Evolutionary conservation across 1,140 invertebrate species (phyloP).

Genomic region (Elymnias hypermnestra): DNA sequence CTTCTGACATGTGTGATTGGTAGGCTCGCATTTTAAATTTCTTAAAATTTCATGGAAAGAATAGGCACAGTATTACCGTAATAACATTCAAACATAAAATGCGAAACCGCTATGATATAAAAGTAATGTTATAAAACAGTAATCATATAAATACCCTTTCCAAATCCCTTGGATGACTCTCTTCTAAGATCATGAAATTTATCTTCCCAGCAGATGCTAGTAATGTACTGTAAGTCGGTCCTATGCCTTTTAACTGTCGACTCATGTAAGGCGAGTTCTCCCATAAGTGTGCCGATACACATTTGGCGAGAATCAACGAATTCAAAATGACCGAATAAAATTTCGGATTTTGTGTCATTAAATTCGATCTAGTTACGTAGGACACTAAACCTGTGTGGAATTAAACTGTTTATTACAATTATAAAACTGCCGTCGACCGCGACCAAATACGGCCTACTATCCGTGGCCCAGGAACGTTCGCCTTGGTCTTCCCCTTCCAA

Average conservation of each 20-base stretch:
- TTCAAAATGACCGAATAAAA: conserved; percentile 76
- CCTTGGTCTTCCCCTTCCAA: too few species aligned
- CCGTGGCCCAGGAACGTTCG: too few species aligned
- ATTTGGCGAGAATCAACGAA: conserved; percentile 80
- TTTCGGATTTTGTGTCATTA: conserved; percentile 43
- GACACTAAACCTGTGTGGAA: conserved; percentile 60
- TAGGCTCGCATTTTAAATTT: too few species aligned
- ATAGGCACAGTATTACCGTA: too few species aligned
- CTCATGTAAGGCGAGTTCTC: conserved; percentile 84
- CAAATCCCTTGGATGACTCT: conserved; percentile 83
- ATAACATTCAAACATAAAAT: too few species aligned
- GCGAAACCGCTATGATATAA: too few species aligned
- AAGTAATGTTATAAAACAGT: too few species aligned
- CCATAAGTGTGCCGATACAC: conserved; percentile 82
- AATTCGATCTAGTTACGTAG: conserved; percentile 64
- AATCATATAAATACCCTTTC: conserved; percentile 78
- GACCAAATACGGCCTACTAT: too few species aligned
- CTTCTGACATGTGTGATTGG: too few species aligned
- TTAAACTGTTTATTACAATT: too few species aligned
- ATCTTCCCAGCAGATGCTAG: conserved; percentile 81
- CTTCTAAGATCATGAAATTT: conserved; percentile 79
- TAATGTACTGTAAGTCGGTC: conserved; percentile 79
- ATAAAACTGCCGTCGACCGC: too few species aligned
- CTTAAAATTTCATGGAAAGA: too few species aligned
- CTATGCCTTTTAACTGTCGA: conserved; percentile 84